Evolutionary conservation across 2,797 vertebrate genomes (phyloP).

Genomic region (Sardinella longiceps): DNA sequence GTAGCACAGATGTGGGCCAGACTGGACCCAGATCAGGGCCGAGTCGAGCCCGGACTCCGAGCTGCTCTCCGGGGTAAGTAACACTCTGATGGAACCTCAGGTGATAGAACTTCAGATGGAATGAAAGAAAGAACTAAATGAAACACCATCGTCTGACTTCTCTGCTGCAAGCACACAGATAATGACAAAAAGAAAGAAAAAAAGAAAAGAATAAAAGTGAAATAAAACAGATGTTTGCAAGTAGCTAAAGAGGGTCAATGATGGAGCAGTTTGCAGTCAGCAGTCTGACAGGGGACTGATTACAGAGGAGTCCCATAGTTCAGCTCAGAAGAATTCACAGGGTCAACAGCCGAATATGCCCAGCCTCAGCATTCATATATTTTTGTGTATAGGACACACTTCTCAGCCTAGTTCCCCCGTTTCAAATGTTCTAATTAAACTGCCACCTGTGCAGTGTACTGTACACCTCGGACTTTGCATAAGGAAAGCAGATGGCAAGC

Average conservation of each 20-base stretch:
- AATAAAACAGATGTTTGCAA: background rate
- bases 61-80: background rate
- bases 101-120: conserved; percentile 2
- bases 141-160: too few relatives aligned
- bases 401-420: too few relatives aligned
- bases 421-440: background rate
- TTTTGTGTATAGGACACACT: background rate
- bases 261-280: too few relatives aligned
- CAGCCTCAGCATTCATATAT: background rate
- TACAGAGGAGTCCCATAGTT: background rate
- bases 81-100: background rate
- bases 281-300: background rate
- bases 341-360: background rate
- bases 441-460: background rate
- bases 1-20: too few relatives aligned
- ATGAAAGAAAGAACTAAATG: background rate
- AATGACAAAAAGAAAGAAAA: background rate
- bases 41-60: background rate
- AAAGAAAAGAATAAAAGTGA: too few relatives aligned
- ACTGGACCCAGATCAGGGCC: too few relatives aligned
- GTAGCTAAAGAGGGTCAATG: too few relatives aligned
- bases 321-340: background rate
- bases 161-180: too few relatives aligned
- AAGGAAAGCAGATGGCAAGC: too few relatives aligned
- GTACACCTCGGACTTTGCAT: background rate